These are phyloP conservation scores for Chrysocyon brachyurus DNA, from an alignment of 2,797 vertebrate species.

Conservation along the genomic window DNA sequence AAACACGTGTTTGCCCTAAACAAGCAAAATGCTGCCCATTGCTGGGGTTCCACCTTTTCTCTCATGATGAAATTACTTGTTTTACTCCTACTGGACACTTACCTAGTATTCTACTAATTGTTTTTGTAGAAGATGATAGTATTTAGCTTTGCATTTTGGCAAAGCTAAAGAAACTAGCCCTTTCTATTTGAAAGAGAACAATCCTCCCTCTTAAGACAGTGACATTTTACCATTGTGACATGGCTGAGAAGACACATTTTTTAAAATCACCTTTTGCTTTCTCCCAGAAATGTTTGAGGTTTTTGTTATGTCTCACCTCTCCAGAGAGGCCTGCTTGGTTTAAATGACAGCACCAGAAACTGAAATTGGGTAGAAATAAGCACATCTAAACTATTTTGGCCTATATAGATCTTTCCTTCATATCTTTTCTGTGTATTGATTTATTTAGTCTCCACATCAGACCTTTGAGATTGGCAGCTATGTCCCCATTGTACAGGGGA, in stretches of 20 bases:
- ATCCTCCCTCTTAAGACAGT: not conserved
- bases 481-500: not conserved
- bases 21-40: not conserved
- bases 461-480: not conserved
- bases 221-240: not conserved
- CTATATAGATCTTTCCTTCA: not conserved
- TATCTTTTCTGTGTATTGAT: not conserved
- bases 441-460: not conserved
- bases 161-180: not conserved
- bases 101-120: not conserved
- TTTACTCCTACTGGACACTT: conserved; percentile 1
- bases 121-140: not conserved
- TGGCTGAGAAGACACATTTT: not conserved
- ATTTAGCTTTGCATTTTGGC: not conserved
- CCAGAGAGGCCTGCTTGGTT: not conserved
- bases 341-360: not conserved
- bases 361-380: not conserved
- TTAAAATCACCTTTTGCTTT: conserved; percentile 31
- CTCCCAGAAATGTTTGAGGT: not conserved
- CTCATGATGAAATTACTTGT: not conserved
- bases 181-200: conserved; percentile 40
- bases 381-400: not conserved
- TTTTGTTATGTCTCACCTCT: conserved; percentile 25
- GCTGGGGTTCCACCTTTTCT: not conserved
- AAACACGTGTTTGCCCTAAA: not conserved